Evolutionary conservation across 2,888 invertebrate genomes (phyloP).

Genomic region (Chaitophorus viminalis): DNA sequence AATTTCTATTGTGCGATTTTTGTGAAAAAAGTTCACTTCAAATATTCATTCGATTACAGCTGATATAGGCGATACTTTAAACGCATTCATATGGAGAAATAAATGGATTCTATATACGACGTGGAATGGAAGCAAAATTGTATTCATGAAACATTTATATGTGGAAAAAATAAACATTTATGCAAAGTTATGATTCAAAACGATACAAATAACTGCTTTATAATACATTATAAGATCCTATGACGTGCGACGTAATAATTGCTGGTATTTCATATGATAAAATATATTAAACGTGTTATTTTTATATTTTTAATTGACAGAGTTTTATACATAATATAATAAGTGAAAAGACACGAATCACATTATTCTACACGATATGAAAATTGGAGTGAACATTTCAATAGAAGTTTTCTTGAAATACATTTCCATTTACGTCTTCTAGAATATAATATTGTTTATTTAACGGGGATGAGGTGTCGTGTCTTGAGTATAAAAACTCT

Average conservation of each 20-base stretch:
- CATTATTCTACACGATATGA: neutral
- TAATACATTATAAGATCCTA: neutral
- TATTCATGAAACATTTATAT: constrained; percentile 33
- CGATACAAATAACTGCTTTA: constrained; percentile 7
- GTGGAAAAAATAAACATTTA: constrained; percentile 1
- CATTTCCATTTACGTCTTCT: neutral
- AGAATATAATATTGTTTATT: neutral
- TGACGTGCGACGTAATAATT: neutral
- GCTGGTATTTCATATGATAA: neutral
- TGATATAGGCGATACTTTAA: neutral
- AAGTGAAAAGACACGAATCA: neutral
- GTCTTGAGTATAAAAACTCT: neutral
- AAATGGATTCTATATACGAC: neutral
- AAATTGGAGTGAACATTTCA: neutral
- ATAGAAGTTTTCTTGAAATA: neutral
- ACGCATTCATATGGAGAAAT: constrained; percentile 15
- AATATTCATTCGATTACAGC: constrained; percentile 9
- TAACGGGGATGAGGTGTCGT: too few species aligned
- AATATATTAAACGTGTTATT: neutral
- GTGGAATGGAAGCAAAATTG: constrained; percentile 20
- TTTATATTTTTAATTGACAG: too few species aligned
- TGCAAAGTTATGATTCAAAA: neutral
- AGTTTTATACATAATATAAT: too few species aligned
- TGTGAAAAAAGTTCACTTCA: neutral
- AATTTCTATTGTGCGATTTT: neutral